Evolutionary conservation across 2,797 vertebrate genomes (phyloP), one percentile per base, ranked within the genome.

Genomic region (Emys orbicularis): DNA sequence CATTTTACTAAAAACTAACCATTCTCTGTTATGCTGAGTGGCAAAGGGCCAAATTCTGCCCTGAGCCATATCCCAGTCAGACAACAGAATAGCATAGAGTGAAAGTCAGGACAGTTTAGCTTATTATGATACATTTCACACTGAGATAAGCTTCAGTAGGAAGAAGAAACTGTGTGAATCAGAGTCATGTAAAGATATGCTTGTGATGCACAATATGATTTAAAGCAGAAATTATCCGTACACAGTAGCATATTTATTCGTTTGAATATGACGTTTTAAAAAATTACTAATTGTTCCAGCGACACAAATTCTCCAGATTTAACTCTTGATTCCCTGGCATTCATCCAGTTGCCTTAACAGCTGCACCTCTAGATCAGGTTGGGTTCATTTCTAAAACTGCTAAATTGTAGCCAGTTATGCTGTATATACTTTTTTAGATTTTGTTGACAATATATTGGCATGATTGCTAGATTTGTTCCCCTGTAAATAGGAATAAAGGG

Each of bases 291-390:
- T 92, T 16, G 44, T 53, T 53, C 79, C 50, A 13, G 47, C 92
- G 21, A 52, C 8, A 88, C 50, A 92, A 86, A 29, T 9, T 85
- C 31, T 81, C 6, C 47, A 83, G 12, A 4, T 89, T 95, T 94
- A 96, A 95, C 87, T 13, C 74, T 91, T 92, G 4, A 52, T 93
- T 96, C n/a, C 8, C 83, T 93, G 95, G 88, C 81, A 37, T 85
- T 92, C 50, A 57, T 90, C 80, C 92, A 94, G 47, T 49, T 87
- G 84, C 50, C 83, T 59, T 86, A 93, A 93, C 95, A 97, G 94
- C 96, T 97, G 95, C 97, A 57, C 47, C 74, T 94, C n/a, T 92
- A 93, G 86, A 89, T 83, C 93, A 94, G 6, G 84, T 85, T 80
- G 74, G 44, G 49, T 83, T 94, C 90, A 81, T 88, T 88, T 94